Evolutionary conservation across 1,140 invertebrate species (phyloP), one percentile per base, ranked within the genome.

Genomic region (Brachionus asplanchnoidis): DNA sequence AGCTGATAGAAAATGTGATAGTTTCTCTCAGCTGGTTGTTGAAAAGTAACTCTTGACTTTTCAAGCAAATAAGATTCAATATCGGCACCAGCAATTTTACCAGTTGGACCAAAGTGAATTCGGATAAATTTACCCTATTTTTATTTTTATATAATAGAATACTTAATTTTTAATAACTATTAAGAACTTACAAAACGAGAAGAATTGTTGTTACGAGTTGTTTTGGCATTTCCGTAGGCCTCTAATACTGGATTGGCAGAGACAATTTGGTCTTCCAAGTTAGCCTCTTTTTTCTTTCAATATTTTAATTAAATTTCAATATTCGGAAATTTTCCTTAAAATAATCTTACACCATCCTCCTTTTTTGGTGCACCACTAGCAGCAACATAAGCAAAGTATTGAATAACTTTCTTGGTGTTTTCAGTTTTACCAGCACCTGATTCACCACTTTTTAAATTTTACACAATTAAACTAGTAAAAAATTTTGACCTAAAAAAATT

Each of bases 1-100:
- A 99, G 94, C 91, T 99, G 97, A 93, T 99, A 99, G 95, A 99
- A 99, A 91, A 99, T 99, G 91, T 99, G 98, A 93, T 99, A 99
- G 87, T 97, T 99, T 91, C 98, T 94, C 92, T 99, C 98, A 97
- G 92, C 86, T 70, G 85, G 89, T 89, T 98, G 96, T 92, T 99
- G 97, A 88, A 97, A 99, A 91, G 99, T 99, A 91, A 99, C 97
- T 95, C 98, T 96, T 91, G 98, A 98, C 92, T 99, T 99, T 92
- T 99, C 98, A 89, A 99, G 93, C 92, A 99, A 93, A 93, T 99
- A 97, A 98, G 96, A 97, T 92, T 99, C 97, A 92, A 99, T 99
- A 92, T 99, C 97, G 92, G 97, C 97, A 93, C 97, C 97, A 91
- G 97, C 97, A 92, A 99, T 92, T 94, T 99, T 99, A 91, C 97